Base-by-base conservation (phyloP, 2,113 vertebrate species). In the Ophiodon elongatus region DNA sequence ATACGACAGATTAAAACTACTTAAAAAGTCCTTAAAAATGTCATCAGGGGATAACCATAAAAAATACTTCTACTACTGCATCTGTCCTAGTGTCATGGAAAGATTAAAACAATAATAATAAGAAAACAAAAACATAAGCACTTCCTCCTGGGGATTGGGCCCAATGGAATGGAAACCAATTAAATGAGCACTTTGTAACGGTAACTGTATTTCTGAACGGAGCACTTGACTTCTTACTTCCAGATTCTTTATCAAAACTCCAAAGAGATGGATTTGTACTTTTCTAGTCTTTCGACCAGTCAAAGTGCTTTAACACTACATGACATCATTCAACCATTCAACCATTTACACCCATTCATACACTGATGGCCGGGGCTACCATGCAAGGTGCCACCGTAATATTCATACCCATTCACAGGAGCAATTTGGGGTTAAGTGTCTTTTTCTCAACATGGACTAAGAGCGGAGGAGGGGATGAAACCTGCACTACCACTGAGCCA, bases 131-230 rank as follows among this genome's bases (percentile, higher is more conserved):
- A 19, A 63, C 14, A 8, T 6, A 37, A n/a, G 6, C 35, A n/a
- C 13, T 25, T 68, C 54, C 54, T 73, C 3, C 9, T 27, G 2
- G 25, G 14, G 4, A 60, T 4, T 2, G 11, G 43, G 23, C 29
- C 17, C n/a, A 78, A 43, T 13, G 14, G 39, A 39, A 60, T 60
- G 9, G 60, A 83, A 73, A 59, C 8, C 39, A 73, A 67, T 39
- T 47, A 82, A 29, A 71, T 74, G 47, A 41, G 21, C 23, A 45
- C 64, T 64, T 59, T 69, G 2, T 71, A 47, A 50, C 39, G 65
- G 27, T 65, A 25, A 21, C 23, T 23, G 59, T 43, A 15, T 72
- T n/a, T 75, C 43, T 66, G n/a, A 73, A 66, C 67, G 59, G 21
- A 63, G 43, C 33, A 21, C 31, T 31, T 60, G 11, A 52, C 50